Conservation (phyloP, 2,888 invertebrate species). For the Lucinisca nassula region DNA sequence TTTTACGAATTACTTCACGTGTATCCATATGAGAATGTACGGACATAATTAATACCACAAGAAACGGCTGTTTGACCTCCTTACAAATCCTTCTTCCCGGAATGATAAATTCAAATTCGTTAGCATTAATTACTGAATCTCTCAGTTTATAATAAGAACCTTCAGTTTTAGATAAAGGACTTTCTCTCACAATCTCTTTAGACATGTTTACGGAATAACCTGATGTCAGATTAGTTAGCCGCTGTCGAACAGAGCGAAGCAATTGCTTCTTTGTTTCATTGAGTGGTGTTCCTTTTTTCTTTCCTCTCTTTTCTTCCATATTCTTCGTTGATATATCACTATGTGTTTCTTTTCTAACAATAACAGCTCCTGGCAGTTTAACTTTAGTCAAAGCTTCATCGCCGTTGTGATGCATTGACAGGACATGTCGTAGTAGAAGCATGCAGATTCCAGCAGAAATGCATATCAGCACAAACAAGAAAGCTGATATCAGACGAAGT, state of each 20-base stretch:
- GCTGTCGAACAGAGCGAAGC: neutral
- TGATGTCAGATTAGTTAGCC: neutral
- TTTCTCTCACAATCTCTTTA: neutral
- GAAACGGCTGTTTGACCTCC: conserved; percentile 48
- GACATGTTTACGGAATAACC: neutral
- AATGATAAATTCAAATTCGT: conserved; percentile 51
- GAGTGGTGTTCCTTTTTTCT: neutral
- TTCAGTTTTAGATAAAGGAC: neutral
- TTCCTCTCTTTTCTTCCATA: neutral
- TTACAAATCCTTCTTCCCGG: conserved; percentile 44
- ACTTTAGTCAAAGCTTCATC: neutral
- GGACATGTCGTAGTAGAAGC: neutral
- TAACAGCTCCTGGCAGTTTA: neutral
- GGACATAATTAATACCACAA: conserved; percentile 73
- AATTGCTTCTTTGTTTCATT: neutral
- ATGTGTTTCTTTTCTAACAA: too few species aligned
- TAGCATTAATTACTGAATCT: conserved; percentile 42
- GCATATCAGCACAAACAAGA: neutral
- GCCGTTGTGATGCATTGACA: neutral
- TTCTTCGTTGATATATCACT: neutral
- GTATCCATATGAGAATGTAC: conserved; percentile 69
- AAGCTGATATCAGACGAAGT: neutral
- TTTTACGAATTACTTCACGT: conserved; percentile 73
- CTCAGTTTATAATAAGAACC: conserved; percentile 37
- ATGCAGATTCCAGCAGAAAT: neutral